Base-by-base conservation (phyloP, 2,797 vertebrate genomes). In the Acridotheres tristis region DNA sequence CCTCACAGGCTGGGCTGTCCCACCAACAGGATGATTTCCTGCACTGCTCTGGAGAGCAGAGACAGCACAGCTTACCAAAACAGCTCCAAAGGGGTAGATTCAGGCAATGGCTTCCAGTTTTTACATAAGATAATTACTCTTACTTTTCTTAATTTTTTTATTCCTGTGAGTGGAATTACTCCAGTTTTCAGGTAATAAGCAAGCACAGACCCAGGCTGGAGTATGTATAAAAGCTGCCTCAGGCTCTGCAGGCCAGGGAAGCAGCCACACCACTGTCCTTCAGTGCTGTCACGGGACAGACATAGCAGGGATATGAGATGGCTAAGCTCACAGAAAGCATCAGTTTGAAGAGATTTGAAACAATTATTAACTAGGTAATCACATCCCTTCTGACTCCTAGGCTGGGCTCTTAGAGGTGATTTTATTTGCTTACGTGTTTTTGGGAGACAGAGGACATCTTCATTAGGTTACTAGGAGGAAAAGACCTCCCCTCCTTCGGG, bases 201-300 rank as follows among this genome's bases (percentile, higher is more conserved):
- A 54, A 34, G 84, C 69, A 25, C 9, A 75, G 36, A 57, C 8
- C 26, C 42, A 61, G 45, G 19, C 43, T 22, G 30, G 19, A 59
- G 27, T 23, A 20, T 21, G 40, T 22, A n/a, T 4, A 25, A 34
- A 80, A n/a, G 55, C 51, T 48, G 34, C 27, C 72, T 43, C 42
- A 26, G 66, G 53, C 20, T 21, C 23, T 32, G 51, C 25, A 63
- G 73, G 45, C 4, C 57, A 47, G 76, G 11, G 36, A 63, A 50
- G 36, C 45, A 21, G 63, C 6, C 38, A 58, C 51, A n/a, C 0
- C 57, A 53, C 42, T 32, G 45, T 36, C 29, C 66, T 61, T 18
- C 48, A 20, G 32, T 2, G 67, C 21, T 1, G 0, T 34, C 57
- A 43, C 4, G 0, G 16, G 30, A 26, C 54, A 72, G 23, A 13